A percentile compares a stretch with the other conserved stretches of the same genome.
Evolutionary conservation across 2,888 invertebrate species (phyloP).

Genomic region (Drosophila mayaguana): DNA sequence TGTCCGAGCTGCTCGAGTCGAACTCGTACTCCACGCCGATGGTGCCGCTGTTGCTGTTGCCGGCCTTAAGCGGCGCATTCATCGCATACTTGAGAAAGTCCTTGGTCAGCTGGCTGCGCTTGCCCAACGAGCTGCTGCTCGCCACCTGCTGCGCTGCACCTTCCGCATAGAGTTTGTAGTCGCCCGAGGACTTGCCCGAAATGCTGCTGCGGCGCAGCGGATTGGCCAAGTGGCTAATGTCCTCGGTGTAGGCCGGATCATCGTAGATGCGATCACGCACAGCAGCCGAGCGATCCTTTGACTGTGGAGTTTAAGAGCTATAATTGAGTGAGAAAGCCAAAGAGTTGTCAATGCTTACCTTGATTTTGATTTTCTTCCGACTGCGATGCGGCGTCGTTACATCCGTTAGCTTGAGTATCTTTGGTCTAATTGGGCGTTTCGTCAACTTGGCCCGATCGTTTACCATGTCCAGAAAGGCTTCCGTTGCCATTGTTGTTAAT

Average conservation of each 20-base stretch:
- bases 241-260: conserved; percentile 85
- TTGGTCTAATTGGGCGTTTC: conserved; percentile 83
- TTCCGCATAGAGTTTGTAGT: conserved; percentile 39
- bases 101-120: conserved; percentile 78
- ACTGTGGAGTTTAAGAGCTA: conserved; percentile 53
- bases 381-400: conserved; percentile 84
- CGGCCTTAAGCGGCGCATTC: conserved; percentile 60
- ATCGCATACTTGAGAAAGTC: conserved; percentile 78
- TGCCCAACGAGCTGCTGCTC: conserved; percentile 73
- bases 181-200: conserved; percentile 54
- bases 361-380: conserved; percentile 84
- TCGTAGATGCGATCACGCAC: conserved; percentile 85
- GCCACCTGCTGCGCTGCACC: conserved; percentile 20
- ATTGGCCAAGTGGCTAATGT: conserved; percentile 85
- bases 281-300: conserved; percentile 83
- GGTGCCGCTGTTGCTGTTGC: conserved; percentile 12
- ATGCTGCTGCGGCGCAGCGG: conserved; percentile 80
- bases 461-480: conserved; percentile 82
- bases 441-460: conserved; percentile 81
- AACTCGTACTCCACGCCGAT: conserved; percentile 50
- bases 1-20: conserved; percentile 82
- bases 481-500: conserved; percentile 80
- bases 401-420: conserved; percentile 83
- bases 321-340: neutral
- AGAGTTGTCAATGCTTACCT: conserved; percentile 65